Evolutionary conservation across 2,888 invertebrate genomes (phyloP).

Genomic region (Drosophila flavopinicola): DNA sequence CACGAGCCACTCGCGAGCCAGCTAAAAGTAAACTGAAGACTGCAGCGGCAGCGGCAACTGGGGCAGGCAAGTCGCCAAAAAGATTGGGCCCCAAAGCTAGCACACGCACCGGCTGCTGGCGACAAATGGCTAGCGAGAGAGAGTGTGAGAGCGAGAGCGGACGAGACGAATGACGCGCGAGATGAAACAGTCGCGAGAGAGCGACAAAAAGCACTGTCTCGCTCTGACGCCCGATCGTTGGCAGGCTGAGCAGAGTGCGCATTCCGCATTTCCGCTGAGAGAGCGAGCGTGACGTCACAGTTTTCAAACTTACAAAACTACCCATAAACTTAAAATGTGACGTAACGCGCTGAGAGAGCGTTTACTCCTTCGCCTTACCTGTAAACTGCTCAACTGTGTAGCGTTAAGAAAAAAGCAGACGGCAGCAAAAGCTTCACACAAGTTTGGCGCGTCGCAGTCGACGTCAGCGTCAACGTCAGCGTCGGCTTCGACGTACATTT

Average conservation of each 20-base stretch:
- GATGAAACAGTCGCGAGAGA: constrained; percentile 9
- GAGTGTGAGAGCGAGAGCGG: not conserved
- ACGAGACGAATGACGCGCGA: constrained; percentile 12
- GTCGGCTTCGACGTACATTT: constrained; percentile 5
- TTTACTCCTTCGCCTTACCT: not conserved
- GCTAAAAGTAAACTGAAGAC: constrained; percentile 62
- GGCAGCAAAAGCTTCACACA: constrained; percentile 15
- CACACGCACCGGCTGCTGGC: constrained; percentile 19
- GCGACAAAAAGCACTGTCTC: not conserved
- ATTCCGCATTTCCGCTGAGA: constrained; percentile 7
- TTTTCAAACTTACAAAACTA: no score
- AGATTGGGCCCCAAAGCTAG: constrained; percentile 9
- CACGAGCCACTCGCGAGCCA: constrained; percentile 49
- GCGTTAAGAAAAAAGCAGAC: constrained; percentile 5
- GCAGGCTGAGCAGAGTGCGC: not conserved
- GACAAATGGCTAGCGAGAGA: no score
- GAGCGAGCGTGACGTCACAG: constrained; percentile 30
- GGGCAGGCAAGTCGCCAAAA: constrained; percentile 26
- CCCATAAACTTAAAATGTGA: not conserved
- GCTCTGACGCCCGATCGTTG: constrained; percentile 19
- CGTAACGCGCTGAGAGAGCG: not conserved
- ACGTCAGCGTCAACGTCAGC: constrained; percentile 7
- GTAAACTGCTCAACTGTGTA: not conserved
- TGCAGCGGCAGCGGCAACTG: constrained; percentile 36
- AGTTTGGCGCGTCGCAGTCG: constrained; percentile 14